Evolutionary conservation across 2,888 invertebrate genomes (phyloP).

Genomic region (Diabrotica balteata): DNA sequence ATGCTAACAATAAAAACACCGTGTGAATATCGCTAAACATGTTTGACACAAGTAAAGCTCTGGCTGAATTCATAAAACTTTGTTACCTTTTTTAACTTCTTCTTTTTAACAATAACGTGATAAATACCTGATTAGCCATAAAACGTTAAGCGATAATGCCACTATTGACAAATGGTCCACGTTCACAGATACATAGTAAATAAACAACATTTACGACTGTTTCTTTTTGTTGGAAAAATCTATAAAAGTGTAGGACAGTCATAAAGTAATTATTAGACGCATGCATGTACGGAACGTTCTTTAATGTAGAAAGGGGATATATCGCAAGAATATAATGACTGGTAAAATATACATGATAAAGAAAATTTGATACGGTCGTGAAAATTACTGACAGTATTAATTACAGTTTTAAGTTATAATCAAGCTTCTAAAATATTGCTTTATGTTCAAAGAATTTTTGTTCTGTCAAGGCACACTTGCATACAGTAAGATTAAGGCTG

Average conservation of each 20-base stretch:
- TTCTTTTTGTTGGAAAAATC: conserved; percentile 39
- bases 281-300: conserved; percentile 1
- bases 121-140: conserved; percentile 27
- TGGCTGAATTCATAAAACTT: neutral
- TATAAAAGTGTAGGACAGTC: conserved; percentile 39
- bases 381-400: too few species aligned
- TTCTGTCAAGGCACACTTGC: too few species aligned
- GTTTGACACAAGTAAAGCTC: too few species aligned
- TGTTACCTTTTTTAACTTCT: conserved; percentile 3
- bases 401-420: neutral
- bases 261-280: conserved; percentile 41
- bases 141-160: conserved; percentile 33
- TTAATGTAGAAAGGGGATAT: too few species aligned
- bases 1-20: too few species aligned
- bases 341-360: too few species aligned
- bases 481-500: too few species aligned
- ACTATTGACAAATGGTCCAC: conserved; percentile 43
- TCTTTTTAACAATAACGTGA: conserved; percentile 25
- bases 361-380: too few species aligned
- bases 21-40: too few species aligned
- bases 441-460: too few species aligned
- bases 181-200: conserved; percentile 37
- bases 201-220: conserved; percentile 40
- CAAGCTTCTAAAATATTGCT: neutral
- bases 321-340: too few species aligned